phyloP scores from a whole-genome alignment of 1,140 invertebrate genomes.

The Brachionus manjavacas region DNA sequence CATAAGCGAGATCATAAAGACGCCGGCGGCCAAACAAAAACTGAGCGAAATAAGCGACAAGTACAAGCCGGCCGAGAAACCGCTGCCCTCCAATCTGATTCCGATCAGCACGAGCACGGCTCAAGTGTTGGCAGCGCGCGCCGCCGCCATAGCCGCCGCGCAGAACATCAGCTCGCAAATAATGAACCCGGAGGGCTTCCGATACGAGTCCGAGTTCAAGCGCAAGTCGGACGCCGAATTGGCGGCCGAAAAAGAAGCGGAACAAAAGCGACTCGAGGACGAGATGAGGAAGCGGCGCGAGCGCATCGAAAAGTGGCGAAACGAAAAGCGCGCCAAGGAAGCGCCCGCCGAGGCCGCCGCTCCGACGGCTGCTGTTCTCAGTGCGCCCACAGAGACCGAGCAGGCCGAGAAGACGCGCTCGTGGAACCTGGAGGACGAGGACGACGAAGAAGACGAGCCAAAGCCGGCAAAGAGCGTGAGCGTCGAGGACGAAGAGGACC shows the following conservation, averaged over 20 bases:
- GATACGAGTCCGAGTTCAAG: neutral
- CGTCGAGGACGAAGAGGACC: conserved; percentile 45
- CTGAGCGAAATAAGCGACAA: neutral
- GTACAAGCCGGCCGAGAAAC: neutral
- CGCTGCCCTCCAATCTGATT: neutral
- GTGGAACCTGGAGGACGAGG: conserved; percentile 71
- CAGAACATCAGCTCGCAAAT: conserved; percentile 32
- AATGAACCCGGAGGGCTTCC: neutral
- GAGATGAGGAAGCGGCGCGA: conserved; percentile 94
- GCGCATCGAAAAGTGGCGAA: conserved; percentile 85
- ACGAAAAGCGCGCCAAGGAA: conserved; percentile 57
- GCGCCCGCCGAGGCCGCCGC: neutral
- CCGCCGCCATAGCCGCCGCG: conserved; percentile 25
- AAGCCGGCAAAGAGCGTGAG: neutral
- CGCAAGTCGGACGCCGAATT: neutral
- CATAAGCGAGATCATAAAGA: neutral
- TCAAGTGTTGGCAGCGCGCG: conserved; percentile 13
- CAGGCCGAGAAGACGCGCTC: conserved; percentile 69
- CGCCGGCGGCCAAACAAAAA: neutral
- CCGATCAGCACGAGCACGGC: neutral
- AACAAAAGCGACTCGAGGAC: conserved; percentile 62
- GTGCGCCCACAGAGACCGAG: conserved; percentile 23
- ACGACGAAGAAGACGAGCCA: conserved; percentile 52
- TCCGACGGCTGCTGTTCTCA: neutral
- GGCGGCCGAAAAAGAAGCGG: conserved; percentile 32